Percentiles rank a stretch among this genome's conserved stretches.
Conservation (phyloP, 2,797 vertebrate species). For the Crax fasciolata region DNA sequence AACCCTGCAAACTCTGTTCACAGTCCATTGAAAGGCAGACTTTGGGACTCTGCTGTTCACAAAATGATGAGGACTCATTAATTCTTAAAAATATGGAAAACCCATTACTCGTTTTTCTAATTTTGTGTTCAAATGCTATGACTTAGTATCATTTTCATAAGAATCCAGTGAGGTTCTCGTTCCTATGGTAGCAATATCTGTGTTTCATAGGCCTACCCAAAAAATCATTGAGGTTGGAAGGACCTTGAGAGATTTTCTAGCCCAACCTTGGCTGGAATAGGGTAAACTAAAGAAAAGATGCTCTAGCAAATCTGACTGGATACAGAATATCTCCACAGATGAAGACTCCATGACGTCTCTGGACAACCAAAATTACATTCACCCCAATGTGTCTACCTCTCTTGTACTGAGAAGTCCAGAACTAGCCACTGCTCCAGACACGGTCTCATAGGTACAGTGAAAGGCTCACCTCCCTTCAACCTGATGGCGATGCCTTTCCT, state of each 20-base stretch:
- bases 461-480: background rate
- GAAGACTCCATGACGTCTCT: background rate
- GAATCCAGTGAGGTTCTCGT: background rate
- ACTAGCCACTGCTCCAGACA: background rate
- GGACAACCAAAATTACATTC: background rate
- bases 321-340: background rate
- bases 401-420: background rate
- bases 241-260: background rate
- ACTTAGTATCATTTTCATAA: background rate
- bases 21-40: background rate
- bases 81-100: background rate
- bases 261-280: background rate
- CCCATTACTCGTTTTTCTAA: background rate
- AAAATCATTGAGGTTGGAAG: background rate
- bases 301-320: background rate
- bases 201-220: background rate
- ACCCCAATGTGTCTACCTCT: background rate
- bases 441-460: background rate
- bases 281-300: background rate
- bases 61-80: background rate
- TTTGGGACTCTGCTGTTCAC: accelerated
- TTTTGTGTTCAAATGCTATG: background rate
- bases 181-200: background rate
- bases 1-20: background rate
- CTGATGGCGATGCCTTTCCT: background rate